Percentiles rank a stretch among this genome's conserved stretches.
phyloP scores from a whole-genome alignment of 2,888 invertebrate genomes.

The Macrophya annulata region DNA sequence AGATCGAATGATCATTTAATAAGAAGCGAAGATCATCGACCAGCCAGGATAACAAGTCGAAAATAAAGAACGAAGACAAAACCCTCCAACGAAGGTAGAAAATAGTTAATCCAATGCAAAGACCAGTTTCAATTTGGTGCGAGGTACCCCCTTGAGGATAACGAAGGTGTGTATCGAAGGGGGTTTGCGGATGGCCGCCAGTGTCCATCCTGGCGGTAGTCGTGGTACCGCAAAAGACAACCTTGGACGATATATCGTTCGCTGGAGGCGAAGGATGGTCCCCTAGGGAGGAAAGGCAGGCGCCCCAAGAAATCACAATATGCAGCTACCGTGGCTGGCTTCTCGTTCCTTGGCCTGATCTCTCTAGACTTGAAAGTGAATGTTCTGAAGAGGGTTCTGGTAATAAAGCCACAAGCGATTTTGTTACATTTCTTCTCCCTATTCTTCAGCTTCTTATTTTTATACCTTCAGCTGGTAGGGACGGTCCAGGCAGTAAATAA shows the following conservation, averaged over 20 bases:
- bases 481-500: not conserved
- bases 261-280: conserved; percentile 68
- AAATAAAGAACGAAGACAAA: not conserved
- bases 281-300: conserved; percentile 68
- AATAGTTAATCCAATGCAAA: conserved; percentile 76
- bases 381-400: conserved; percentile 2
- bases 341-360: not conserved
- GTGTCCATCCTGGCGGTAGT: conserved; percentile 64
- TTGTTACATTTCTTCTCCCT: not conserved
- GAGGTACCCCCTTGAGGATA: conserved; percentile 70
- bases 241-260: conserved; percentile 67
- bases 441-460: not conserved
- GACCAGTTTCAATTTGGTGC: conserved; percentile 76
- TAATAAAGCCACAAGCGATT: conserved; percentile 26
- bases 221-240: conserved; percentile 65
- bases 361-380: conserved; percentile 7
- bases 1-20: not conserved
- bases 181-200: conserved; percentile 58
- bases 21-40: not conserved
- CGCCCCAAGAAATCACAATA: conserved; percentile 71
- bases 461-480: not conserved
- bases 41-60: not conserved
- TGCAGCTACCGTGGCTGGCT: conserved; percentile 55
- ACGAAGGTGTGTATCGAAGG: conserved; percentile 61
- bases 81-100: conserved; percentile 58